Evolutionary conservation across 2,888 invertebrate genomes (phyloP), one percentile per base, ranked within the genome.

Genomic region (Trachelus tabidus): DNA sequence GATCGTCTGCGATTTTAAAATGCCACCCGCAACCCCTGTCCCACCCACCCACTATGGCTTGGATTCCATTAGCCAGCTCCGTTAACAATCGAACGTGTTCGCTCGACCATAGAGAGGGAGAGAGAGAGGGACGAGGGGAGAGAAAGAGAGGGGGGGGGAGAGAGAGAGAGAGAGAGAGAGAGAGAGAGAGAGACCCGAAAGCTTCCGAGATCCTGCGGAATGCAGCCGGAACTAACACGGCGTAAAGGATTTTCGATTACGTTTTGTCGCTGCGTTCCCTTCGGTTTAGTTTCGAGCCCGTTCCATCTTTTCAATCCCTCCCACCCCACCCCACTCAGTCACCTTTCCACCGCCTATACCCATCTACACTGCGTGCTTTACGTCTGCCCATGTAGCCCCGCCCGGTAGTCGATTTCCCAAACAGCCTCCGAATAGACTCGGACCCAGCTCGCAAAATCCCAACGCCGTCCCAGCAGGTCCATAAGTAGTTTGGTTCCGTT

Each of bases 231-330:
- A 79, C 69, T 79, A 79, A 81, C 76, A 12, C 76, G 81, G 76
- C 80, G 81, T 83, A 83, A 84, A 86, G 83, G 84, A 87, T 86
- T 86, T 87, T 85, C 84, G 85, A 86, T 86, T 85, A 83, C 82
- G 81, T 83, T 84, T 84, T 77, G 83, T 81, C 80, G 80, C 81
- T 73, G 69, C 81, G 78, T 78, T 73, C 78, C 69, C 56, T 76
- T 79, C 80, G 73, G 75, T 68, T 76, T 74, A 69, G 69, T 79
- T 77, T 79, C 80, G 37, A 76, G 75, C 40, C 71, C 79, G 68
- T 69, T 71, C 73, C 81, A 31, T 71, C 69, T 34, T n/a, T 30
- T n/a, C 33, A 37, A 33, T 37, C 15, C 74, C 78, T 3, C 78
- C 35, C 69, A 31, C 23, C 15, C 30, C 40, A n/a, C 37, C 15